Base-by-base conservation (phyloP, 2,797 vertebrate genomes). In the Crax fasciolata region DNA sequence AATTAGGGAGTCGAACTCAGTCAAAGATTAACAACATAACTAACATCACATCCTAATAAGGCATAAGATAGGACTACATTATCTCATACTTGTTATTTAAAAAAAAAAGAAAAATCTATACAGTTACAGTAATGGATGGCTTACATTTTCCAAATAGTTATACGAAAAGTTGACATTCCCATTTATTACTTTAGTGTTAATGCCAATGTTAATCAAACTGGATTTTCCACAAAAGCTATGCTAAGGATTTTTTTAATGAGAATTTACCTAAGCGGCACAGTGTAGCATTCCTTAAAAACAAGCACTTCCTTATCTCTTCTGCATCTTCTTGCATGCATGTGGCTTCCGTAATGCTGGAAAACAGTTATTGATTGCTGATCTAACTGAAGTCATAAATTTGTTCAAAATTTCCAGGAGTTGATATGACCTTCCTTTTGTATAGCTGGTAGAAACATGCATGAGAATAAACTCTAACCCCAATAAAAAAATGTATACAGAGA, bases 331-430 rank as follows among this genome's bases (percentile, higher is more conserved):
- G 48, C 28, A 77, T 67, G 21, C 27, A 38, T 43, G 44, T 71
- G 35, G 21, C 13, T 85, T 91, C 65, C 58, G 3, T 49, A 76
- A 87, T 23, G 41, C 13, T 63, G 30, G 62, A 76, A 90, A 91
- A 78, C 13, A 81, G 14, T 9, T 73, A 32, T 13, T 59, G 19
- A 7, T 58, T 62, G 4, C 2, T 58, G 28, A 27, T 89, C 30
- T 71, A 78, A 79, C 25, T 74, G 20, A 28, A 89, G 52, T 35
- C 39, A 71, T 63, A 81, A 83, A 77, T 20, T 32, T 65, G 38
- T 78, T 91, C 73, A 35, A 86, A 48, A 78, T 84, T 94, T 91
- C 54, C 59, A 79, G 71, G 38, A 59, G 32, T 43, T 77, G 23
- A 54, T 79, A 82, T 23, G 17, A 75, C 14, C 79, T 78, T 59